Evolutionary conservation across 2,797 vertebrate genomes (phyloP), one percentile per base, ranked within the genome.

Genomic region (Falco biarmicus): DNA sequence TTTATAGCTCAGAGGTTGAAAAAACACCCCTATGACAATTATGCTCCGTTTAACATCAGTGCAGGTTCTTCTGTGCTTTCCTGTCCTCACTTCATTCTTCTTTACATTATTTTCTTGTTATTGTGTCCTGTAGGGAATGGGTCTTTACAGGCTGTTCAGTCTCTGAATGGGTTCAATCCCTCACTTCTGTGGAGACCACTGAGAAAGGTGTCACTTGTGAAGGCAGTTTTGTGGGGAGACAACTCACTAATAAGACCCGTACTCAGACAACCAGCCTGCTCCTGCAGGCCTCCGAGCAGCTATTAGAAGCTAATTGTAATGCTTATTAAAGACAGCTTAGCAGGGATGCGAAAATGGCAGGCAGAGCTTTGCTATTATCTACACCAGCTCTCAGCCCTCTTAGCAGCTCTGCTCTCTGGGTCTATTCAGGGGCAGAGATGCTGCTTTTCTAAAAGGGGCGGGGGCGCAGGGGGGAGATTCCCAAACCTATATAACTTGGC

Each of bases 291-390:
- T 93, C 75, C 0, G 2, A 95, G 89, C 90, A 96, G 84, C 94
- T 95, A 94, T 93, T 94, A 93, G 95, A 48, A 93, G 89, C 84
- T 97, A 95, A 96, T 96, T 96, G 96, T 97, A 83, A 96, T 96
- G 94, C 95, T 95, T 95, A 97, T 96, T 94, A 96, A 93, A 94
- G 87, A 80, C 92, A 95, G 90, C 94, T 97, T 95, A 97, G 90
- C 81, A 86, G 79, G 84, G 82, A 92, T 84, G 84, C 95, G 94
- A 94, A 95, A 95, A 96, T 65, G 84, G 95, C 93, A 96, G 95
- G 95, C 94, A 92, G 74, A 92, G 76, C 90, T 87, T 80, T 93
- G 84, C 84, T 96, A 95, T 96, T 97, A 93, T 95, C 92, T 86
- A 9, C 82, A 85, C 57, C 43, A 91, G 79, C 89, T 91, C 93